Percentiles rank a stretch among this genome's conserved stretches.
Evolutionary conservation across 2,888 invertebrate species (phyloP).

Genomic region (Bruchidius siliquastri): DNA sequence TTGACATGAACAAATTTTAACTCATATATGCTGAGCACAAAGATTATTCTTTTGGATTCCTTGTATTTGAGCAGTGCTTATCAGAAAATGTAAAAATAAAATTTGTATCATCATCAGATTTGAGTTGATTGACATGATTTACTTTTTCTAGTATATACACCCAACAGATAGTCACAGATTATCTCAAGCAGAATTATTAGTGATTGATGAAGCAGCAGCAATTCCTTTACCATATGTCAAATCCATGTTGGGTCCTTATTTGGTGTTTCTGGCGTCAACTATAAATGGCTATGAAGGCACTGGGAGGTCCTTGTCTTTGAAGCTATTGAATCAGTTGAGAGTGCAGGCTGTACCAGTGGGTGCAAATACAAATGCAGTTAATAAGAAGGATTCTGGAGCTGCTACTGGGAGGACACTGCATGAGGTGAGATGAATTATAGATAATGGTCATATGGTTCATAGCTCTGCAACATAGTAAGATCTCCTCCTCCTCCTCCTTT

Average conservation of each 20-base stretch:
- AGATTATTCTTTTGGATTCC: too few species aligned
- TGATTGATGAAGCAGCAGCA: conserved; percentile 98
- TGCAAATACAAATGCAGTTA: conserved; percentile 49
- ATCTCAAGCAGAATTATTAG: conserved; percentile 88
- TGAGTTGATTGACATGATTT: too few species aligned
- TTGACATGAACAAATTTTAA: too few species aligned
- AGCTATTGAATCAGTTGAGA: conserved; percentile 84
- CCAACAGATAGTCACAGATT: conserved; percentile 86
- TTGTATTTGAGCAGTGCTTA: too few species aligned
- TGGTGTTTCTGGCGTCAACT: conserved; percentile 94
- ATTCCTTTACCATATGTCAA: conserved; percentile 93
- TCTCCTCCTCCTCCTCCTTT: too few species aligned
- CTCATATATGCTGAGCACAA: too few species aligned
- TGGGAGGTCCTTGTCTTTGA: conserved; percentile 90
- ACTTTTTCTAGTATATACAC: conserved; percentile 76
- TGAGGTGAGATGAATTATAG: conserved; percentile 45
- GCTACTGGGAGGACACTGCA: conserved; percentile 53
- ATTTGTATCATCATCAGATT: too few species aligned
- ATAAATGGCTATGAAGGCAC: conserved; percentile 99
- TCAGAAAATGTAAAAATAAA: too few species aligned
- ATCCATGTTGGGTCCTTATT: conserved; percentile 81
- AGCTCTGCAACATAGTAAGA: too few species aligned
- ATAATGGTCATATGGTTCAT: too few species aligned
- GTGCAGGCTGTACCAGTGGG: conserved; percentile 55
- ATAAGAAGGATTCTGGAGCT: conserved; percentile 45